phyloP scores from a whole-genome alignment of 2,797 vertebrate species.

The Dermochelys coriacea region DNA sequence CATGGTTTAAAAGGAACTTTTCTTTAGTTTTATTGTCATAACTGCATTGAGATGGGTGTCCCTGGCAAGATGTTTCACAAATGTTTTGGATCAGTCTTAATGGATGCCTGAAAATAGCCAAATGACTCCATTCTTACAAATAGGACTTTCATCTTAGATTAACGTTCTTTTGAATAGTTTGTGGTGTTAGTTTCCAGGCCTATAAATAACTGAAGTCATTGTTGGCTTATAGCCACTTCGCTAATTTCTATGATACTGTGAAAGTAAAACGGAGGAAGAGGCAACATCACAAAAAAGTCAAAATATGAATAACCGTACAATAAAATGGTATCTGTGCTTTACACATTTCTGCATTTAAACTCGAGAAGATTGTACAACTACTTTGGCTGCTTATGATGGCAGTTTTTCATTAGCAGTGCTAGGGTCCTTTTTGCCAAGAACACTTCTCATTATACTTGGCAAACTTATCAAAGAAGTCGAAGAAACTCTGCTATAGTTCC shows the following conservation, averaged over 20 bases:
- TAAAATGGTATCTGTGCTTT: not conserved
- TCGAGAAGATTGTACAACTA: fast-evolving
- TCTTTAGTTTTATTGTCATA: not conserved
- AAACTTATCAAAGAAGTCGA: fast-evolving
- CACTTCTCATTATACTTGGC: not conserved
- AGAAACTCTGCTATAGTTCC: not conserved
- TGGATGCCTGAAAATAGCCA: slow-evolving; percentile 23
- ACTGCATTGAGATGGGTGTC: not conserved
- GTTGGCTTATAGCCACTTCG: slow-evolving; percentile 14
- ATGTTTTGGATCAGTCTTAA: slow-evolving; percentile 35
- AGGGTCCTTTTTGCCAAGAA: fast-evolving
- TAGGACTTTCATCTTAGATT: slow-evolving; percentile 35
- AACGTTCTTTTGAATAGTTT: not conserved
- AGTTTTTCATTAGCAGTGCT: fast-evolving
- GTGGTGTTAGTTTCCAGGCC: slow-evolving; percentile 9
- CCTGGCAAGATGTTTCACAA: slow-evolving; percentile 9
- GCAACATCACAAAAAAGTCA: not conserved
- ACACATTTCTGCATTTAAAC: not conserved
- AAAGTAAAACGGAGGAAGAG: not conserved
- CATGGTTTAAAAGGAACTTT: not conserved
- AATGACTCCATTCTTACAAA: not conserved
- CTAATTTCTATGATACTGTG: not conserved
- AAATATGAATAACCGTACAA: not conserved
- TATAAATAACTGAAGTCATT: slow-evolving; percentile 40
- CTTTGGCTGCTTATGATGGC: fast-evolving